Base-by-base conservation (phyloP, 2,797 vertebrate species). In the Chaunax sp. region DNA sequence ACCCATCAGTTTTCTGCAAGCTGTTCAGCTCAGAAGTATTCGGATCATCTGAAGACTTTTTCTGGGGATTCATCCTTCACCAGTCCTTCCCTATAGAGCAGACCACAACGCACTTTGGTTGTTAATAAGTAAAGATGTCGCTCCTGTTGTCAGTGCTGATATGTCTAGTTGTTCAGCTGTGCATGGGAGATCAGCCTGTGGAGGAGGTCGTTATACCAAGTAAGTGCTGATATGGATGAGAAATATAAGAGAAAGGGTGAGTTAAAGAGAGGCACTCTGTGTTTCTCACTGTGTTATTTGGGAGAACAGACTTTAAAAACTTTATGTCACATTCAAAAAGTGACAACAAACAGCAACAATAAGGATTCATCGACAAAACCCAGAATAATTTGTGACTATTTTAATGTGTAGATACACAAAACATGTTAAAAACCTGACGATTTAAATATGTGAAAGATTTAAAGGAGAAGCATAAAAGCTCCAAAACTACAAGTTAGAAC, bases 61-160 rank as follows among this genome's bases (percentile, higher is more conserved):
- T 53, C 46, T 44, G 56, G 23, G 46, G 23, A 25, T 47, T 41
- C 7, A 14, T 25, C 11, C n/a, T 25, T 35, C 30, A 33, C 5
- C 25, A 63, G 26, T 46, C 30, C 19, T 60, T 38, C 28, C 15
- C 43, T 33, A 47, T 52, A 43, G 19, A 38, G 12, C 30, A 8
- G 28, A 11, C 33, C 33, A 35, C 33, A 35, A 11, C 33, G n/a
- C 28, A 54, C 19, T 22, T 47, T 59, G 44, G 47, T 37, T 23
- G 8, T 38, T 26, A 12, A 10, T 18, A 18, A 49, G 37, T 5
- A 5, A 77, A 71, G 58, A 90, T 90, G 89, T 75, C 51, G 35
- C 47, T 84, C 13, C 81, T 43, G 3, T 4, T 88, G 54, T 75
- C 82, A 6, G 38, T 82, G 70, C 45, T 92, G 68, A 64, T 90